phyloP scores from a whole-genome alignment of 1,140 invertebrate species.

The Macrobrachium nipponense region DNA sequence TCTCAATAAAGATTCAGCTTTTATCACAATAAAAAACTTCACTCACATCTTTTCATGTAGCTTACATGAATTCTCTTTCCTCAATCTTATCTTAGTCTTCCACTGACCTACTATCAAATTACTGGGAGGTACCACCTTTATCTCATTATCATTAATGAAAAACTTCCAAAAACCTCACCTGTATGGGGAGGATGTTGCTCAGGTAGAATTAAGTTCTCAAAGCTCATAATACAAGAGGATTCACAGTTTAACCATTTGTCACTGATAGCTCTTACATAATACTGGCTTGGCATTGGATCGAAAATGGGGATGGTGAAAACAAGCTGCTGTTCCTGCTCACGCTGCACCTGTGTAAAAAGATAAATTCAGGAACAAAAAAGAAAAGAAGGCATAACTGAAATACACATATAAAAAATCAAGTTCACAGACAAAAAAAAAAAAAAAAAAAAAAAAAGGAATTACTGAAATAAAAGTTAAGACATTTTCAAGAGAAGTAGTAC shows the following conservation, averaged over 20 bases:
- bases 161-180: constrained; percentile 69
- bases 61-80: background rate
- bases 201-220: constrained; percentile 91
- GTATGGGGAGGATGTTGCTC: constrained; percentile 94
- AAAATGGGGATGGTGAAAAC: constrained; percentile 96
- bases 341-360: constrained; percentile 71
- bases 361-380: constrained; percentile 43
- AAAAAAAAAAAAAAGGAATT: background rate
- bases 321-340: constrained; percentile 82
- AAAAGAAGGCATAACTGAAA: background rate
- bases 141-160: no score
- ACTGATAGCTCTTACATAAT: constrained; percentile 87
- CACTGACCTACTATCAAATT: no score
- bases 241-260: constrained; percentile 93
- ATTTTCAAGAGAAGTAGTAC: background rate
- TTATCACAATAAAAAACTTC: background rate
- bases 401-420: no score
- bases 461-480: background rate
- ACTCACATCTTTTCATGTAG: background rate
- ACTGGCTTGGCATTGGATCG: constrained; percentile 92
- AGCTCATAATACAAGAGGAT: constrained; percentile 80
- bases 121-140: no score
- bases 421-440: no score
- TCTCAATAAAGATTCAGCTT: no score
- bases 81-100: no score